Base-by-base conservation (phyloP, 2,888 invertebrate species). In the Andrena marginata region DNA sequence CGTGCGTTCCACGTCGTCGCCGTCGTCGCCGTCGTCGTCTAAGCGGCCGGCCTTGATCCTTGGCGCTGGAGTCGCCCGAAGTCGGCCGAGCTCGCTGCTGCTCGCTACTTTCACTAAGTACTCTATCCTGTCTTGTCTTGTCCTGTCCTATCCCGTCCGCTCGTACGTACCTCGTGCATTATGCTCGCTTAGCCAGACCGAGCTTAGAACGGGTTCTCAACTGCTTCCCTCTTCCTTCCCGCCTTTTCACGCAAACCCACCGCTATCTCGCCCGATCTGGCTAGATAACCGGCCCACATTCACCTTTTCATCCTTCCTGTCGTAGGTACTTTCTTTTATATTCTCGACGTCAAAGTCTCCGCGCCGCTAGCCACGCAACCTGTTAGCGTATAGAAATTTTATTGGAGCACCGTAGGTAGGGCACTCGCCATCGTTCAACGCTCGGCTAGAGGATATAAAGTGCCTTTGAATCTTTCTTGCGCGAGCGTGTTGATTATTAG, bases 21-120 rank as follows among this genome's bases (percentile, higher is more conserved):
- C 88, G 86, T 87, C 69, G 80, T 81, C 68, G 74, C 33, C 31
- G 67, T 85, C 87, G 88, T 88, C 88, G 88, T 87, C 85, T 88
- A 91, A 91, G 89, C 88, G 85, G 89, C 90, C 92, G 93, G 93
- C 93, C 93, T 93, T 93, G 93, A 93, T 93, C 93, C 93, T 92
- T 93, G 91, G 92, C 92, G 93, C 92, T 93, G 90, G 91, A 92
- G 90, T 93, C 91, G 92, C 88, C 89, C 80, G 87, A 84, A 91
- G 91, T 88, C 81, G 83, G 82, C 76, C 85, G 74, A 83, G 88
- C 86, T 90, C 82, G 83, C 84, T 82, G 82, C 86, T 89, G 85
- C 83, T 89, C 85, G 90, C 90, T 92, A 93, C 93, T 93, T 93
- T 93, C 93, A 93, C 93, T 93, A 90, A 89, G 85, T 90, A 89